These are phyloP conservation scores for Dynastes grantii DNA, from an alignment of 2,888 invertebrate species.

Conservation along the genomic window DNA sequence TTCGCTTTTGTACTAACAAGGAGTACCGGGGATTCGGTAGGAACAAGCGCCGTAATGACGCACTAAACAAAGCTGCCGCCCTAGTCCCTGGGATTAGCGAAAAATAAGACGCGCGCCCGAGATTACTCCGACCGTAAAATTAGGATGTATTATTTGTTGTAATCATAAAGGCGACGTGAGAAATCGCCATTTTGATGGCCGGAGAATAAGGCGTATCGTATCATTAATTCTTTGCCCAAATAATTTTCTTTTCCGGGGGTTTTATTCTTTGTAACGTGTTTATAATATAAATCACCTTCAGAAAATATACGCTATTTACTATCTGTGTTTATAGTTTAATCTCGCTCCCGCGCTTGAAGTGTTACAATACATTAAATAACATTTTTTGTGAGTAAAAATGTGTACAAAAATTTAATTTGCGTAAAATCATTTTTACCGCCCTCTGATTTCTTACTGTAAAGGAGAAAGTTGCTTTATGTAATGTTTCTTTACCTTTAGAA, in stretches of 20 bases:
- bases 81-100: slow-evolving; percentile 25
- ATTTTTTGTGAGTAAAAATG: no score
- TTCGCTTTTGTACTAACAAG: neutral
- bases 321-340: no score
- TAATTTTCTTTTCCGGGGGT: neutral
- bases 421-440: no score
- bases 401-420: no score
- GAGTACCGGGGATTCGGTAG: neutral
- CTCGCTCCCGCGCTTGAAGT: no score
- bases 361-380: no score
- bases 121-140: slow-evolving; percentile 47
- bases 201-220: neutral
- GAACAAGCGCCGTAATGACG: slow-evolving; percentile 53
- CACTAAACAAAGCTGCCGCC: slow-evolving; percentile 42
- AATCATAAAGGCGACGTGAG: slow-evolving; percentile 39
- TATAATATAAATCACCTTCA: neutral
- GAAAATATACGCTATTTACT: neutral
- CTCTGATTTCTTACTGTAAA: no score
- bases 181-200: neutral
- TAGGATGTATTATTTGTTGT: slow-evolving; percentile 39
- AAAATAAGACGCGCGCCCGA: slow-evolving; percentile 36
- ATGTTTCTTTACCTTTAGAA: no score
- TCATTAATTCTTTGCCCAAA: neutral
- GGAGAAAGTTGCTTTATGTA: no score
- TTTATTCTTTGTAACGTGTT: neutral